Conservation (phyloP, 2,888 invertebrate species). For the Agonopterix subpropinquella region DNA sequence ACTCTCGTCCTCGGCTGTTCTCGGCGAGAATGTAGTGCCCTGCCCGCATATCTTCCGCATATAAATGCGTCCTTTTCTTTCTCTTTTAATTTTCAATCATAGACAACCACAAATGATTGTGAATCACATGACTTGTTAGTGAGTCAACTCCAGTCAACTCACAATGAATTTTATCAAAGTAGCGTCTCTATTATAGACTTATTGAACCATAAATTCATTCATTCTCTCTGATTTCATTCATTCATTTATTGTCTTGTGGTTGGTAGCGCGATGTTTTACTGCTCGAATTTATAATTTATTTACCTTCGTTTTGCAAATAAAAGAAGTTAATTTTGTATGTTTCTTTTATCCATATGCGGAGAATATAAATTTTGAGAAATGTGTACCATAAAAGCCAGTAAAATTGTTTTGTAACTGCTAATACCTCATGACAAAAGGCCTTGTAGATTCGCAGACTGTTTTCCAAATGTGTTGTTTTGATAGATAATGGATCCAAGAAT, state of each 20-base stretch:
- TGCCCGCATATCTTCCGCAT: too few species aligned
- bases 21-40: too few species aligned
- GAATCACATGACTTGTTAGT: too few species aligned
- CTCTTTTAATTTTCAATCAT: too few species aligned
- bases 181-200: too few species aligned
- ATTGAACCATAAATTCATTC: too few species aligned
- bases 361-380: conserved; percentile 38
- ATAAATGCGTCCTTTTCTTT: too few species aligned
- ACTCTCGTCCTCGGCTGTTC: too few species aligned
- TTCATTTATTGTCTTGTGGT: conserved; percentile 5
- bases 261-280: conserved; percentile 9
- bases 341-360: conserved; percentile 27
- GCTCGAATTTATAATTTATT: conserved; percentile 31
- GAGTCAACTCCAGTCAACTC: too few species aligned
- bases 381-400: conserved; percentile 26
- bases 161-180: too few species aligned
- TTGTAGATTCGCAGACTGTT: conserved; percentile 54
- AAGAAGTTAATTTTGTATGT: conserved; percentile 37
- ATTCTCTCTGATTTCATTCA: too few species aligned
- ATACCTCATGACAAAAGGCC: conserved; percentile 53
- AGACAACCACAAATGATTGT: too few species aligned
- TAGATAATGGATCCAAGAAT: conserved; percentile 77
- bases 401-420: conserved; percentile 38
- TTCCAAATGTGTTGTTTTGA: conserved; percentile 70
- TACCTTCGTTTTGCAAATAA: conserved; percentile 39